phyloP scores from a whole-genome alignment of 1,140 invertebrate genomes.

The Cydia strobilella region DNA sequence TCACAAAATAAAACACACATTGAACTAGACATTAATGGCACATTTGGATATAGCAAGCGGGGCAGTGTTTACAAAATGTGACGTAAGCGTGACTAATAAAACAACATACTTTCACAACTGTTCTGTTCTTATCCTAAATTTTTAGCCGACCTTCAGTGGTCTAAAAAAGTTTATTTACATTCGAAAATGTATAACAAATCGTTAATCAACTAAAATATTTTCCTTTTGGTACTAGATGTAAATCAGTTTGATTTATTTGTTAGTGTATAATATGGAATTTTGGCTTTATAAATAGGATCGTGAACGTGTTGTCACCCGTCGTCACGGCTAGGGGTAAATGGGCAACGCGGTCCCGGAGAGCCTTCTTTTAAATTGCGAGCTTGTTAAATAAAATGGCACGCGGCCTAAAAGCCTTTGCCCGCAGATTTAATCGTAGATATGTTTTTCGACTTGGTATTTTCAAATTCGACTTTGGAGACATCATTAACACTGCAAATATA shows the following conservation, averaged over 20 bases:
- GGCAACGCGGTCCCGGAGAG: background rate
- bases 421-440: constrained; percentile 3
- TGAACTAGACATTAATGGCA: background rate
- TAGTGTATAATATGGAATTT: constrained; percentile 1
- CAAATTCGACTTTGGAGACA: background rate
- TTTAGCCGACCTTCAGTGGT: background rate
- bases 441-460: background rate
- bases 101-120: background rate
- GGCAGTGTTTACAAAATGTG: background rate
- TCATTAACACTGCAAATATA: background rate
- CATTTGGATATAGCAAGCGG: background rate
- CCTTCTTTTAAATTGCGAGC: constrained; percentile 22
- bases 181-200: constrained; percentile 21
- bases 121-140: background rate
- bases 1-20: background rate
- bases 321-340: constrained; percentile 14
- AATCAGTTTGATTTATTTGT: constrained; percentile 25
- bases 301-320: constrained; percentile 25
- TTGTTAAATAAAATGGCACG: constrained; percentile 22
- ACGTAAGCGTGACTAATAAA: constrained; percentile 27
- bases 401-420: constrained; percentile 20
- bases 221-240: background rate
- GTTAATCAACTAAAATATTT: constrained; percentile 26
- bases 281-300: constrained; percentile 13
- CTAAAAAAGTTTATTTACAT: constrained; percentile 28